Evolutionary conservation across 2,888 invertebrate genomes (phyloP), one percentile per base, ranked within the genome.

Genomic region (Eupsilia transversa): DNA sequence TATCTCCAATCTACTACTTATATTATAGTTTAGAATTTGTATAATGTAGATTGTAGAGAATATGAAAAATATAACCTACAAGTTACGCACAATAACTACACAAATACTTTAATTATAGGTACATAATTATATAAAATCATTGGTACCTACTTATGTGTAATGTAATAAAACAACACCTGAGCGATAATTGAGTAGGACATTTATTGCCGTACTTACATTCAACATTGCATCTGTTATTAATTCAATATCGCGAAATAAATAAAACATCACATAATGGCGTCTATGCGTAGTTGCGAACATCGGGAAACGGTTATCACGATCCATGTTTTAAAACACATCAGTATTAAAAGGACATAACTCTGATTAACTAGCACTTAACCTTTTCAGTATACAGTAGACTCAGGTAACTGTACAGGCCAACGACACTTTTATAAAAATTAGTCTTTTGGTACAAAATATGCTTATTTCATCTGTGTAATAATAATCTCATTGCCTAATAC

Each of bases 141-240:
- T 30, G 7, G 30, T 46, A 65, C 46, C 20, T 46, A 46, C 46
- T 12, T 46, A 33, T 3, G 2, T 12, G 1, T 38, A 38, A 54
- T 67, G 12, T 20, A 63, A 49, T 14, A 49, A 46, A 52, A n/a
- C 41, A 63, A 20, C 49, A 63, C 41, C 38, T 72, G 38, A 27
- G 14, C n/a, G 14, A 43, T 82, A 66, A 82, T 82, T 79, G 43
- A 69, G 10, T 61, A 17, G 30, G 66, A 69, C 82, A 57, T 72
- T 82, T 63, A 82, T 74, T 30, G 60, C 59, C 20, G n/a, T 63
- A 77, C 77, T 59, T 68, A 78, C 69, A 77, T 66, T 38, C 17
- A 41, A 35, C 54, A 56, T 57, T 41, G 17, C 65, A 72, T 69
- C 56, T 65, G 41, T 52, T 72, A 65, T 65, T 60, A 60, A 77